A percentile compares a stretch with the other conserved stretches of the same genome.
Conservation (phyloP, 2,797 vertebrate genomes). For the Lacerta agilis region DNA sequence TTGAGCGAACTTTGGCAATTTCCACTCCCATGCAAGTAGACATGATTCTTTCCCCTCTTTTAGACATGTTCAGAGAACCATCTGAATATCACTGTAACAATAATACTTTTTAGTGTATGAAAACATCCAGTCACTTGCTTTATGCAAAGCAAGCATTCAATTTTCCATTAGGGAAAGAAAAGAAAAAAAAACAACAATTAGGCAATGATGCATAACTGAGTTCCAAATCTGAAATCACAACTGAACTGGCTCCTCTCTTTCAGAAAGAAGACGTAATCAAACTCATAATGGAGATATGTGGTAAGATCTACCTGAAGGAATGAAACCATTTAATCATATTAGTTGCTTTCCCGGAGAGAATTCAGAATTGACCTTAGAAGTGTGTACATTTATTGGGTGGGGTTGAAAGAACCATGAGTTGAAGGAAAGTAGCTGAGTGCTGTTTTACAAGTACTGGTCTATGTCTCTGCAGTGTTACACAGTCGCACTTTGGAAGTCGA, state of each 20-base stretch:
- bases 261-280: constrained; percentile 88
- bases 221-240: neutral
- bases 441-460: neutral
- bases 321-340: constrained; percentile 1
- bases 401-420: neutral
- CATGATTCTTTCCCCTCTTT: neutral
- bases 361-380: neutral
- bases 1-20: no score
- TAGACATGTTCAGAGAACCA: neutral
- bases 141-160: neutral
- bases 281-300: constrained; percentile 87
- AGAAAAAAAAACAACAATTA: neutral
- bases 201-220: neutral
- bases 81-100: neutral
- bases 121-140: neutral
- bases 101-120: neutral
- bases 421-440: neutral
- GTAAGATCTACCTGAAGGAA: constrained; percentile 78
- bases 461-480: neutral
- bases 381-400: neutral
- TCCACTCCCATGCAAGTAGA: neutral
- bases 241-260: constrained; percentile 45
- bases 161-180: neutral
- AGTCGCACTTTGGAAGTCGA: no score
- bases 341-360: neutral